A percentile compares a stretch with the other conserved stretches of the same genome.
These are phyloP conservation scores for Heliconius himera DNA, from an alignment of 1,140 invertebrate species.

Conservation along the genomic window DNA sequence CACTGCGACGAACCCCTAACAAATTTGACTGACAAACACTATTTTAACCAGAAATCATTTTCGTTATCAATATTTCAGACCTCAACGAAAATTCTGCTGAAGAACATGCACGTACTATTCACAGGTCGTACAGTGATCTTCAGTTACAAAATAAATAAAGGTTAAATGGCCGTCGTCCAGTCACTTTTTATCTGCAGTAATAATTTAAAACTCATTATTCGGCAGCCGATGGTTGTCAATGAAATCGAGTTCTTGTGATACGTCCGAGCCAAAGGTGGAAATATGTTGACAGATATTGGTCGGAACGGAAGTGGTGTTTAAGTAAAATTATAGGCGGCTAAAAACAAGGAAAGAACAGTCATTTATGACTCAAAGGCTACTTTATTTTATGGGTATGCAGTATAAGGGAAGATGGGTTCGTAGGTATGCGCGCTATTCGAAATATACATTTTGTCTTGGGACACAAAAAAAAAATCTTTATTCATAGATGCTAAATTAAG, in stretches of 20 bases:
- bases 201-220: constrained; percentile 80
- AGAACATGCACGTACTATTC: constrained; percentile 21
- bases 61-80: constrained; percentile 15
- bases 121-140: constrained; percentile 50
- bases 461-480: constrained; percentile 20
- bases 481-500: background rate
- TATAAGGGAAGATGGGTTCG: constrained; percentile 39
- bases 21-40: constrained; percentile 23
- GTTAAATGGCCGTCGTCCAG: constrained; percentile 62
- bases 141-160: constrained; percentile 71
- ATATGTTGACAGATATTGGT: constrained; percentile 80
- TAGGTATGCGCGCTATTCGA: constrained; percentile 31
- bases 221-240: constrained; percentile 73
- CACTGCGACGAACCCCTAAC: constrained; percentile 35
- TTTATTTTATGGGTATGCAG: constrained; percentile 58
- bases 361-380: constrained; percentile 69
- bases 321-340: constrained; percentile 75
- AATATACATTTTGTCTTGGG: background rate
- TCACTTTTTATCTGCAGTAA: constrained; percentile 77
- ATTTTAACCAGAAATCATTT: constrained; percentile 29
- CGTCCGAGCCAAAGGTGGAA: constrained; percentile 74
- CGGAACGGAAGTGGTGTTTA: constrained; percentile 77
- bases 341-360: constrained; percentile 74
- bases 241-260: constrained; percentile 80
- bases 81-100: background rate